These are phyloP conservation scores for Autographa pulchrina DNA, from an alignment of 2,888 invertebrate genomes.

Conservation along the genomic window DNA sequence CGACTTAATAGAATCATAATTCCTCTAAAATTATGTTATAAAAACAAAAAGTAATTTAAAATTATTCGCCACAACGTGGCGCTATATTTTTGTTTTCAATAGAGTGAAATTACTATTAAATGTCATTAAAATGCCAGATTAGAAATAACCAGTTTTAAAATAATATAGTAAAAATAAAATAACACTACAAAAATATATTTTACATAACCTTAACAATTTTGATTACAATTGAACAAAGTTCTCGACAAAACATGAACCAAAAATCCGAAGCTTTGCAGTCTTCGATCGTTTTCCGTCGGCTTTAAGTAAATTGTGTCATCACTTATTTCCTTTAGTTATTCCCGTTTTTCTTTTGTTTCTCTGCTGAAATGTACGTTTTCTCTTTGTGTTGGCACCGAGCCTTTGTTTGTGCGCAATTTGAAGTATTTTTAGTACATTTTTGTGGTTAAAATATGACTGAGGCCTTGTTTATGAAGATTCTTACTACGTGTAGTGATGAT, in stretches of 20 bases:
- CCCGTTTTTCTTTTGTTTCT: slow-evolving; percentile 51
- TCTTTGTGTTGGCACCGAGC: slow-evolving; percentile 54
- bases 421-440: slow-evolving; percentile 9
- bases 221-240: not conserved
- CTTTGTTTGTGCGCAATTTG: not conserved
- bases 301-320: slow-evolving; percentile 60
- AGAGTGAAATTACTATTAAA: too few species aligned
- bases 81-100: too few species aligned
- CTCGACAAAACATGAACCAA: not conserved
- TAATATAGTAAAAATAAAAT: too few species aligned
- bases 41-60: too few species aligned
- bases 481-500: not conserved
- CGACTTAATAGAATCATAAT: not conserved
- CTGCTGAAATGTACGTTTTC: slow-evolving; percentile 40
- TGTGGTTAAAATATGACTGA: not conserved
- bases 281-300: slow-evolving; percentile 65
- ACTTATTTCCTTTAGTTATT: slow-evolving; percentile 55
- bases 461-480: not conserved
- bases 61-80: too few species aligned
- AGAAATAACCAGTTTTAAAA: too few species aligned
- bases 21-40: too few species aligned
- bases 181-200: too few species aligned
- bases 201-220: not conserved
- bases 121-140: too few species aligned
- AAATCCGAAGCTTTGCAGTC: slow-evolving; percentile 32